A percentile compares a stretch with the other conserved stretches of the same genome.
Conservation (phyloP, 2,888 invertebrate genomes). For the Tridacna crocea region DNA sequence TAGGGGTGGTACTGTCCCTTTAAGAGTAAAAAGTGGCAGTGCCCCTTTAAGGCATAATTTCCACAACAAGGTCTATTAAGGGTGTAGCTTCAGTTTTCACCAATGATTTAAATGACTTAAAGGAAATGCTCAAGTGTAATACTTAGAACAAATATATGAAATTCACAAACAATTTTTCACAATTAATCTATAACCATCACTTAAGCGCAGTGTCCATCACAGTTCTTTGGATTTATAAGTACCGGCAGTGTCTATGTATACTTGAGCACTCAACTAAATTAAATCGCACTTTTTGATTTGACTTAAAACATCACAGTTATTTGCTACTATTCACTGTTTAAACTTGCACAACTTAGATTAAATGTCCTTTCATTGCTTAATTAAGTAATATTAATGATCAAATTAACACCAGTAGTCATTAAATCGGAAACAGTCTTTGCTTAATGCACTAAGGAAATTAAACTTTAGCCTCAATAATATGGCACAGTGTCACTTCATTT, state of each 20-base stretch:
- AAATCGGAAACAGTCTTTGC: no score
- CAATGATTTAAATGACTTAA: not conserved
- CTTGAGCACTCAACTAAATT: not conserved
- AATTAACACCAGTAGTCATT: no score
- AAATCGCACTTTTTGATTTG: slow-evolving; percentile 3
- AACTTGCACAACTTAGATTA: no score
- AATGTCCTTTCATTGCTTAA: not conserved
- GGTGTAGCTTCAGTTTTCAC: slow-evolving; percentile 11
- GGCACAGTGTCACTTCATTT: no score
- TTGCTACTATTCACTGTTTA: no score
- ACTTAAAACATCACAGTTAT: not conserved
- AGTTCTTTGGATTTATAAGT: not conserved
- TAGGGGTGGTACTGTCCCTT: slow-evolving; percentile 6
- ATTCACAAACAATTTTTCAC: not conserved
- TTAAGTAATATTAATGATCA: not conserved
- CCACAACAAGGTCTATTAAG: not conserved
- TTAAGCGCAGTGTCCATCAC: slow-evolving; percentile 8
- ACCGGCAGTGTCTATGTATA: not conserved
- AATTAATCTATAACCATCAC: no score
- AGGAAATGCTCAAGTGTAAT: not conserved
- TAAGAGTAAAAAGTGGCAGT: not conserved
- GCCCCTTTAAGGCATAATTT: not conserved
- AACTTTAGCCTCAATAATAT: not conserved
- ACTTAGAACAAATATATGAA: not conserved
- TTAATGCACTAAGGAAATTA: not conserved